These are phyloP conservation scores for Leptinotarsa haldemani DNA, from an alignment of 2,888 invertebrate genomes.

Conservation along the genomic window DNA sequence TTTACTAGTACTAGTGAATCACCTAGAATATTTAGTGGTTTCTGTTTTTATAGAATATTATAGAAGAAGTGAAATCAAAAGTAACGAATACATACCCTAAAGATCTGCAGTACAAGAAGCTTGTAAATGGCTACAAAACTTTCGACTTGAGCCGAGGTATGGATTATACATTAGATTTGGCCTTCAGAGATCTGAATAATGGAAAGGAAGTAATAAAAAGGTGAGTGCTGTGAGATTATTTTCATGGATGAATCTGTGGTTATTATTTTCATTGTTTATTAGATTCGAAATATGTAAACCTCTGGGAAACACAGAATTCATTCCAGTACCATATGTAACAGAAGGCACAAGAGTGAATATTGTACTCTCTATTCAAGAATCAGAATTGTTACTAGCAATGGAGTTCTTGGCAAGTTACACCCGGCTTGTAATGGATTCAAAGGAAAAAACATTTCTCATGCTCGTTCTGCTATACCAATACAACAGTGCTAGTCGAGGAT, in stretches of 20 bases:
- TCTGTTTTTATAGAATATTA: constrained; percentile 54
- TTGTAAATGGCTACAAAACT: constrained; percentile 79
- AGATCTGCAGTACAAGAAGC: constrained; percentile 68
- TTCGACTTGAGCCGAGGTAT: constrained; percentile 88
- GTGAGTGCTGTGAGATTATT: constrained; percentile 51
- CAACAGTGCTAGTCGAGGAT: constrained; percentile 74
- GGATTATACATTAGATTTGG: constrained; percentile 85
- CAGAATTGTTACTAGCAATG: constrained; percentile 69
- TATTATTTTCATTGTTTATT: constrained; percentile 25
- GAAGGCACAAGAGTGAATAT: constrained; percentile 88
- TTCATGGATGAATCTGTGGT: not conserved
- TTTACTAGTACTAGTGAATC: no score
- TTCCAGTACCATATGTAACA: constrained; percentile 95
- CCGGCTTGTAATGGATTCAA: constrained; percentile 71
- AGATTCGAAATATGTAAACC: constrained; percentile 86
- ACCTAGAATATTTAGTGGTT: not conserved
- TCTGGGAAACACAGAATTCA: constrained; percentile 87
- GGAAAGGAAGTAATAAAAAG: constrained; percentile 69
- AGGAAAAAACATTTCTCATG: constrained; percentile 82
- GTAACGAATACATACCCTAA: constrained; percentile 67
- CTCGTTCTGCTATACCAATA: constrained; percentile 78
- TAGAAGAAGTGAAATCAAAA: constrained; percentile 66
- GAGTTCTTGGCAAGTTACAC: constrained; percentile 81
- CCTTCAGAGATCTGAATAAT: constrained; percentile 67
- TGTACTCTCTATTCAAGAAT: constrained; percentile 76